These are phyloP conservation scores for Apamea epomidion DNA, from an alignment of 2,888 invertebrate species.

Conservation along the genomic window DNA sequence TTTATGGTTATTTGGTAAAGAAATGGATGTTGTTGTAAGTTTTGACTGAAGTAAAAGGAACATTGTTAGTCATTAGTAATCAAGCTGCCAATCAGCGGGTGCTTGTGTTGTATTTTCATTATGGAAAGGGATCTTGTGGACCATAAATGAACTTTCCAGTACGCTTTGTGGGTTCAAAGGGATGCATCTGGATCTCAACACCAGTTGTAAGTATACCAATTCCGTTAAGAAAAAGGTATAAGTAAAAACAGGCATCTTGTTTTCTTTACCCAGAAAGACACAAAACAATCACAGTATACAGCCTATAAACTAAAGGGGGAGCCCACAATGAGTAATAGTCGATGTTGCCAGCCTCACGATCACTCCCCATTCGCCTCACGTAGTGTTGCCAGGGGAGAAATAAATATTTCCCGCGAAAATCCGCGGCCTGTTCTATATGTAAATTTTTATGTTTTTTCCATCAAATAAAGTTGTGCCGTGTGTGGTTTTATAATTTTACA, in stretches of 20 bases:
- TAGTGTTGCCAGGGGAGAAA: constrained; percentile 86
- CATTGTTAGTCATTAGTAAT: background rate
- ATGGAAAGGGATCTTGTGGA: background rate
- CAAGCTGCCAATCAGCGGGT: background rate
- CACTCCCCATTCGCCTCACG: constrained; percentile 81
- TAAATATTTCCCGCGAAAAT: constrained; percentile 83
- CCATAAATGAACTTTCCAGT: background rate
- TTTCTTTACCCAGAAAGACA: constrained; percentile 52
- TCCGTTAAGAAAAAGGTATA: background rate
- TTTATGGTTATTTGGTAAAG: constrained; percentile 6
- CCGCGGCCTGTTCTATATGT: constrained; percentile 85
- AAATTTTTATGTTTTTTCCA: constrained; percentile 86
- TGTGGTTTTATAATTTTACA: constrained; percentile 83
- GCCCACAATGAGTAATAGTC: constrained; percentile 79
- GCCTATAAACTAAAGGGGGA: constrained; percentile 70
- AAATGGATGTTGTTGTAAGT: background rate
- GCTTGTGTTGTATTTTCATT: background rate
- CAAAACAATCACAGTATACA: constrained; percentile 68
- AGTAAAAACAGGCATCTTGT: constrained; percentile 27
- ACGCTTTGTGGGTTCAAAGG: background rate
- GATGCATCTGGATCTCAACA: background rate
- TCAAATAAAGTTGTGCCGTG: constrained; percentile 78
- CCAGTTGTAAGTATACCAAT: background rate
- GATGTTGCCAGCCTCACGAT: constrained; percentile 70
- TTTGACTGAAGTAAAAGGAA: background rate